Percentiles rank a stretch among this genome's conserved stretches.
Conservation (phyloP, 2,113 vertebrate species). For the Cyphomyrus discorhynchus region DNA sequence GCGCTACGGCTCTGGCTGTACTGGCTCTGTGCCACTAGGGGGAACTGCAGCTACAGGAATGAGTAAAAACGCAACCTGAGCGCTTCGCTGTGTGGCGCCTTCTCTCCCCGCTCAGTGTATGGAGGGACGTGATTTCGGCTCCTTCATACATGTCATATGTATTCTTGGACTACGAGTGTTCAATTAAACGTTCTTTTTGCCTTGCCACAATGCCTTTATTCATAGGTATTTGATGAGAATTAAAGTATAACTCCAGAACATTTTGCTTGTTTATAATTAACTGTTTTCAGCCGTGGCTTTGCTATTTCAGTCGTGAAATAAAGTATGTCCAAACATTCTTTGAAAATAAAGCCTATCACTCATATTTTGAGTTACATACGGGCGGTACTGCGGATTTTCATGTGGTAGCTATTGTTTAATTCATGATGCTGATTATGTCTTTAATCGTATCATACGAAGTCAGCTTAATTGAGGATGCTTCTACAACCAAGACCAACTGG, state of each 20-base stretch:
- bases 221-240: not conserved
- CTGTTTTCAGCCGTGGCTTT: not conserved
- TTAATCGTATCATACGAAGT: not conserved
- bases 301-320: not conserved
- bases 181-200: not conserved
- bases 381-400: not conserved
- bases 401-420: not conserved
- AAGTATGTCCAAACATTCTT: not conserved
- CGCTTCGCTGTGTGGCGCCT: not conserved
- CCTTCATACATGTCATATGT: not conserved
- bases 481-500: not conserved
- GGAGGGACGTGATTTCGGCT: not conserved
- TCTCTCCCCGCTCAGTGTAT: not conserved
- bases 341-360: not conserved
- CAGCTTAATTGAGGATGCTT: not conserved
- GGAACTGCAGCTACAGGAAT: not conserved
- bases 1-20: not conserved
- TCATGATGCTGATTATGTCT: not conserved
- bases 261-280: not conserved
- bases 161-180: not conserved
- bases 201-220: not conserved
- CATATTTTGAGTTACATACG: not conserved
- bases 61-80: not conserved
- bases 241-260: not conserved
- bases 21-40: slow-evolving; percentile 3